Evolutionary conservation across 2,888 invertebrate species (phyloP).

Genomic region (Hofmannophila pseudospretella): DNA sequence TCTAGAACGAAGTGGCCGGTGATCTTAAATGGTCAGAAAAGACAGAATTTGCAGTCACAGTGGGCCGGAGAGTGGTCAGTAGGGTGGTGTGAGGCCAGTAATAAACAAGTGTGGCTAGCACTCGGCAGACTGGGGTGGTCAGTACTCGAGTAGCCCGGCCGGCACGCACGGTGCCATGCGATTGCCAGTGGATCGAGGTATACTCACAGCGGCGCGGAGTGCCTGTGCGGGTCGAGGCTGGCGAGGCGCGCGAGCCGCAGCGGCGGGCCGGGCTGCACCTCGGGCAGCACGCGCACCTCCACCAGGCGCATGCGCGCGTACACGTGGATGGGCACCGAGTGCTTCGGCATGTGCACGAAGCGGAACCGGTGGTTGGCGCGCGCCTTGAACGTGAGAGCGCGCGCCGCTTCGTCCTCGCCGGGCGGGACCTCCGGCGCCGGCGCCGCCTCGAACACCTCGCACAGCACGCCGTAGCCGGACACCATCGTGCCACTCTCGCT

Average conservation of each 20-base stretch:
- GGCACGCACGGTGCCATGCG: too few species aligned
- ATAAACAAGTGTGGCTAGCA: too few species aligned
- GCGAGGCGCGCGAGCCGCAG: conserved; percentile 40
- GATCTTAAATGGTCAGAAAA: too few species aligned
- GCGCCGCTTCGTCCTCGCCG: conserved; percentile 11
- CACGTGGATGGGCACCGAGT: conserved; percentile 18
- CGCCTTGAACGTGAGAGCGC: conserved; percentile 46
- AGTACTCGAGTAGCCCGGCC: too few species aligned
- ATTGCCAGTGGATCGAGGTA: too few species aligned
- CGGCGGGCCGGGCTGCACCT: conserved; percentile 36
- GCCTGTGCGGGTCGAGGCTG: conserved; percentile 38
- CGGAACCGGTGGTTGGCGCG: conserved; percentile 60
- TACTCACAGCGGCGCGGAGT: conserved; percentile 13
- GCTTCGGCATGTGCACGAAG: conserved; percentile 29
- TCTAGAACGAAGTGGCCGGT: too few species aligned
- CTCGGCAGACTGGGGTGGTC: too few species aligned
- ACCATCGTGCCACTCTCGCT: conserved; percentile 42
- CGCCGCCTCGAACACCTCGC: conserved; percentile 60
- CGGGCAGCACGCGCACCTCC: conserved; percentile 52
- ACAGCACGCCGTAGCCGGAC: conserved; percentile 65
- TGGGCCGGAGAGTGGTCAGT: too few species aligned
- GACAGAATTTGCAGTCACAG: too few species aligned
- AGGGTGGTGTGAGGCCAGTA: too few species aligned
- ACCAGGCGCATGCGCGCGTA: conserved; percentile 9
- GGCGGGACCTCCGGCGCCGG: conserved; percentile 21